Percentiles rank a stretch among this genome's conserved stretches.
Evolutionary conservation across 1,140 invertebrate species (phyloP).

Genomic region (Linepithema humile): DNA sequence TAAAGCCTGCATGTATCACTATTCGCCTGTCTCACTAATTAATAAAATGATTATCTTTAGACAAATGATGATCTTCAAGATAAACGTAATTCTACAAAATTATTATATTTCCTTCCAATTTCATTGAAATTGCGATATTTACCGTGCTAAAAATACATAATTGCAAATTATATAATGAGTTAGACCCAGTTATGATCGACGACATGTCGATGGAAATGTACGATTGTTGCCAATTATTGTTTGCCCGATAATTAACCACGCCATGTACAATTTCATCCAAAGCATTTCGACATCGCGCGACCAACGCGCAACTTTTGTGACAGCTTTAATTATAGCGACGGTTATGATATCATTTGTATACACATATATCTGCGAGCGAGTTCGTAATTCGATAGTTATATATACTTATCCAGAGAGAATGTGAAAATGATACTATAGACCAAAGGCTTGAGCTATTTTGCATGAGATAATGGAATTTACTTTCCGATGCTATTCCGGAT

Average conservation of each 20-base stretch:
- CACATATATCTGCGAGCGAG: not conserved
- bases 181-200: slow-evolving; percentile 29
- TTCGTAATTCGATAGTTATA: slow-evolving; percentile 4
- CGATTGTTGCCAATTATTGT: slow-evolving; percentile 58
- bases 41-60: not conserved
- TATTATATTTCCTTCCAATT: not conserved
- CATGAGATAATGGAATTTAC: slow-evolving; percentile 27
- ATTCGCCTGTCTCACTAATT: not conserved
- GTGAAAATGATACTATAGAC: slow-evolving; percentile 1
- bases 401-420: not conserved
- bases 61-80: not conserved
- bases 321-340: slow-evolving; percentile 4
- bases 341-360: slow-evolving; percentile 20
- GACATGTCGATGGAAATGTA: slow-evolving; percentile 21
- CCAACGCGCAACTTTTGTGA: slow-evolving; percentile 49
- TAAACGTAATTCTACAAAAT: not conserved
- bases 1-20: not conserved
- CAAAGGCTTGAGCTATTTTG: not conserved
- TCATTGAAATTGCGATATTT: not conserved
- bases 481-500: no score
- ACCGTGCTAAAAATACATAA: not conserved
- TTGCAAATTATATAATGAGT: slow-evolving; percentile 35
- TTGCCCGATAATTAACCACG: slow-evolving; percentile 68
- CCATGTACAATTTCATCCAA: slow-evolving; percentile 63
- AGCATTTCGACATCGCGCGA: slow-evolving; percentile 47